Evolutionary conservation across 2,113 vertebrate species (phyloP), one percentile per base, ranked within the genome.

Genomic region (Clarias gariepinus): DNA sequence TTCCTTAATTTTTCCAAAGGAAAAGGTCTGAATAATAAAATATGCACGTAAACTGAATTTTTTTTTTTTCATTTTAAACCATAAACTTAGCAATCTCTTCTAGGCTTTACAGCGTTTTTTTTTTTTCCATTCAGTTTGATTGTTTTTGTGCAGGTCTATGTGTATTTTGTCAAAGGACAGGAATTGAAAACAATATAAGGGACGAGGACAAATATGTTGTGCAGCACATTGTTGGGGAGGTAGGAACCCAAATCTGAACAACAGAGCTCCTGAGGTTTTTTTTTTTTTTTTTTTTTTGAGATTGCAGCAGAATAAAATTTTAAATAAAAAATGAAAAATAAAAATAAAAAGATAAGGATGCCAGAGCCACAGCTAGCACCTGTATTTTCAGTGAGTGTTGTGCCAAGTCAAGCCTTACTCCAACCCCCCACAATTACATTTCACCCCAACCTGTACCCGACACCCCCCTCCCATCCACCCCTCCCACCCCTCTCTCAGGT

Each of bases 181-280:
- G 85, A 85, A 94, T 88, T 95, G 95, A 95, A 95, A 96, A 94
- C 90, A 91, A 92, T 92, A 93, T 91, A 92, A 89, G 77, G 71
- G 77, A 84, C 9, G 21, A 73, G 47, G 10, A 11, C 11, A 25
- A 41, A 41, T 73, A 97, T 96, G 93, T 97, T 97, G 97, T 97
- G 97, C 96, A 98, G 97, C 96, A 97, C 96, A 96, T 96, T 96
- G 96, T 96, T 97, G 18, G 68, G 52, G 85, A 66, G 90, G 89
- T 91, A 92, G 91, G 87, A 71, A 89, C 58, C 83, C 83, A 47
- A 41, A 3, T 52, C 36, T 47, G 71, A 95, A 95, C 96, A 95
- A 66, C 71, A 81, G 33, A 60, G 82, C 52, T 81, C 52, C 97
- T 23, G 71, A 73, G 41, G 41, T 41, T 41, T 41, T 41, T 41